Conservation (phyloP, 2,113 vertebrate species). For the Crotalus viridis region DNA sequence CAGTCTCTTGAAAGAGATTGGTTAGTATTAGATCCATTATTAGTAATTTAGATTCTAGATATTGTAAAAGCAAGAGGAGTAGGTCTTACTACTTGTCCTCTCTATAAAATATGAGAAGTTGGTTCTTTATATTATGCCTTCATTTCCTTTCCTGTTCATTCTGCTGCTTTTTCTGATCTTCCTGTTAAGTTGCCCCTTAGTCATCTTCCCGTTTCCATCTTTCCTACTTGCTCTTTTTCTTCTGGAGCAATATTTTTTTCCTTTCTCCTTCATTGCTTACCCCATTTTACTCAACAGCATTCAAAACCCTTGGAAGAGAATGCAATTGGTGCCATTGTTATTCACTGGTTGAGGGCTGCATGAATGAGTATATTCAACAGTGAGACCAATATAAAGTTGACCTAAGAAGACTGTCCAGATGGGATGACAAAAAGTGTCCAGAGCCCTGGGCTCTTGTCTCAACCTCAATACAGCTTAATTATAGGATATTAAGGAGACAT, state of each 20-base stretch:
- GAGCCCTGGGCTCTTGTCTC: not conserved
- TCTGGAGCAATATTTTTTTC: not conserved
- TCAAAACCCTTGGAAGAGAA: not conserved
- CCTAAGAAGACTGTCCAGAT: not conserved
- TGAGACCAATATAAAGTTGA: not conserved
- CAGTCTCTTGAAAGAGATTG: not conserved
- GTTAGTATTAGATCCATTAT: not conserved
- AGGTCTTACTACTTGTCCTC: not conserved
- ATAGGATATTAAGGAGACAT: not conserved
- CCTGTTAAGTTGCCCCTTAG: not conserved
- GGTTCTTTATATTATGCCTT: not conserved
- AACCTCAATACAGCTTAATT: not conserved
- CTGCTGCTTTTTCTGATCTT: not conserved
- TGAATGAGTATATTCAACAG: not conserved
- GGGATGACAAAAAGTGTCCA: not conserved
- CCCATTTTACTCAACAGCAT: not conserved
- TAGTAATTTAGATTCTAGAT: not conserved
- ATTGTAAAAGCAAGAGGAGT: not conserved
- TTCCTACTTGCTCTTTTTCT: not conserved
- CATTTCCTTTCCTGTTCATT: not conserved
- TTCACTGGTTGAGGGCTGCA: not conserved
- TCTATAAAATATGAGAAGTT: not conserved
- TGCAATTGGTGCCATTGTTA: not conserved
- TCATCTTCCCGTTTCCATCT: not conserved
- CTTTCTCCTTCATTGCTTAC: not conserved